Evolutionary conservation across 1,140 invertebrate genomes (phyloP).

Genomic region (Heliothis virescens): DNA sequence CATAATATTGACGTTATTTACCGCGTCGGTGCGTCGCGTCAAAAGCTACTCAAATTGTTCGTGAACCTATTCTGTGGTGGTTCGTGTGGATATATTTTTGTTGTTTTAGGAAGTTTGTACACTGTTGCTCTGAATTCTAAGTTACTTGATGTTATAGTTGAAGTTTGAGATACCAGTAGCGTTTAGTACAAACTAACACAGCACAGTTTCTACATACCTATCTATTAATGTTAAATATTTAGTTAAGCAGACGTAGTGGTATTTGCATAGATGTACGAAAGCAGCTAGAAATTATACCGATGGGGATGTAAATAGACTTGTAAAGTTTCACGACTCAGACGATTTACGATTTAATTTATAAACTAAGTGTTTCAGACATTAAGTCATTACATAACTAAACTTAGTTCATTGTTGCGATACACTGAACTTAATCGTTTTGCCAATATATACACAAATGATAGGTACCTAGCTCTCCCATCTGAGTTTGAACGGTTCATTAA

Average conservation of each 20-base stretch:
- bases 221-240: too few relatives aligned
- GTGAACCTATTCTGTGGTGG: constrained; percentile 22
- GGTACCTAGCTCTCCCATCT: constrained; percentile 20
- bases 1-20: constrained; percentile 36
- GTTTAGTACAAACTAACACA: too few relatives aligned
- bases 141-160: too few relatives aligned
- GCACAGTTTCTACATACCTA: too few relatives aligned
- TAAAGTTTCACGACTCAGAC: too few relatives aligned
- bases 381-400: background rate
- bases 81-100: constrained; percentile 7
- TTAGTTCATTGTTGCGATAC: too few relatives aligned
- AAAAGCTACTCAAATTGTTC: constrained; percentile 38
- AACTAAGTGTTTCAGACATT: background rate
- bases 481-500: constrained; percentile 40
- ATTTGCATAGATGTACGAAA: too few relatives aligned
- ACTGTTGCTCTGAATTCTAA: background rate
- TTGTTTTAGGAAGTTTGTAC: constrained; percentile 30
- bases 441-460: constrained; percentile 14
- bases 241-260: too few relatives aligned
- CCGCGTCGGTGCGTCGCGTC: constrained; percentile 23
- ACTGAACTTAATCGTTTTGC: background rate
- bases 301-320: too few relatives aligned
- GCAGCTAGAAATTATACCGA: too few relatives aligned
- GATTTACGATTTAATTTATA: too few relatives aligned
- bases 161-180: too few relatives aligned